Evolutionary conservation across 2,113 vertebrate genomes (phyloP).

Genomic region (Phyllostomus hastatus): DNA sequence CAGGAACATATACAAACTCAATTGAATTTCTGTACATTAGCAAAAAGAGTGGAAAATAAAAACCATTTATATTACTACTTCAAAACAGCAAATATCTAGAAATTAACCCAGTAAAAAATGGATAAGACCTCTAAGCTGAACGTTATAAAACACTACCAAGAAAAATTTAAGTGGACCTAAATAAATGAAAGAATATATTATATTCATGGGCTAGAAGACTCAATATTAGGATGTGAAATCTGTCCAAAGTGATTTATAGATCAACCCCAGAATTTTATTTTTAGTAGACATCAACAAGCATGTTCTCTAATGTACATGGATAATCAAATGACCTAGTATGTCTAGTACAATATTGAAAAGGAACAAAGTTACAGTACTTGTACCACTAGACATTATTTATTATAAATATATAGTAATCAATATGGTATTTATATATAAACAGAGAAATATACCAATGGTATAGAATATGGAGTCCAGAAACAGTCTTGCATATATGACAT

Average conservation of each 20-base stretch:
- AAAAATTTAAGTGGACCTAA: neutral
- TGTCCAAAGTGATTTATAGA: neutral
- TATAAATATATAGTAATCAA: neutral
- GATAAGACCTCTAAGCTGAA: neutral
- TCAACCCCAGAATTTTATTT: neutral
- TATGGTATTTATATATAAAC: neutral
- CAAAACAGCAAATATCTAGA: neutral
- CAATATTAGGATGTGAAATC: neutral
- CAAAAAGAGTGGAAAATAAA: neutral
- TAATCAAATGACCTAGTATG: neutral
- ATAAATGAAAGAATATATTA: neutral
- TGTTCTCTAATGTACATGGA: neutral
- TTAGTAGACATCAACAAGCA: neutral
- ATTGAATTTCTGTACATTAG: neutral
- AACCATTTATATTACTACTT: neutral
- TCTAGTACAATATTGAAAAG: neutral
- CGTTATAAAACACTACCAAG: neutral
- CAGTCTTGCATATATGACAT: neutral
- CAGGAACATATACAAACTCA: neutral
- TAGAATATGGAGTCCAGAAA: neutral
- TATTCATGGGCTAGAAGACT: neutral
- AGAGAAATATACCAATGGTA: neutral
- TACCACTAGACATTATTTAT: neutral
- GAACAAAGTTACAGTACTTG: neutral
- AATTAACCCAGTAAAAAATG: neutral